Evolutionary conservation across 2,797 vertebrate genomes (phyloP).

Genomic region (Poeciliopsis paucimaculata): DNA sequence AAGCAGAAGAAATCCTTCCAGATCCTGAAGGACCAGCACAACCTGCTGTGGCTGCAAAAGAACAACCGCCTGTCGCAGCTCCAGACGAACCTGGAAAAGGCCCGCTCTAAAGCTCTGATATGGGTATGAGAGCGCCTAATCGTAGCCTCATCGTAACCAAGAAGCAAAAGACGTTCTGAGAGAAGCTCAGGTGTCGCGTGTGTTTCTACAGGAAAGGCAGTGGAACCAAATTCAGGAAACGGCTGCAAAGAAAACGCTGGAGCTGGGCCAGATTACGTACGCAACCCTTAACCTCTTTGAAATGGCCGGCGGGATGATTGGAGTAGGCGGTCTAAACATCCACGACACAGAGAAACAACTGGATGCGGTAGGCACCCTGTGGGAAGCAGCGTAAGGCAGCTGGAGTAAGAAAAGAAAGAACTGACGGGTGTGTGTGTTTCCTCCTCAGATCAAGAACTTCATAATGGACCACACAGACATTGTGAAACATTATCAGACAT

Average conservation of each 20-base stretch:
- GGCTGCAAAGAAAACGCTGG: slow-evolving; percentile 11
- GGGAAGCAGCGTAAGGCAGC: background rate
- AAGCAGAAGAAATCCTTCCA: slow-evolving; percentile 9
- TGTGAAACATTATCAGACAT: background rate
- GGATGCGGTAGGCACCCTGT: slow-evolving; percentile 6
- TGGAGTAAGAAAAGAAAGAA: background rate
- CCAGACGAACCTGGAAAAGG: slow-evolving; percentile 1
- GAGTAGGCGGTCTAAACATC: background rate
- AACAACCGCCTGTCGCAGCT: slow-evolving; percentile 17
- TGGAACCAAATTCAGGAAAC: slow-evolving; percentile 29
- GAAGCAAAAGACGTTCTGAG: background rate
- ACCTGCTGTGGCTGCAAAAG: slow-evolving; percentile 4
- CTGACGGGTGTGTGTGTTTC: background rate
- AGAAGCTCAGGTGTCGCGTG: background rate
- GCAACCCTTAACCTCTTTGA: slow-evolving; percentile 5
- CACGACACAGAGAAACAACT: slow-evolving; percentile 15
- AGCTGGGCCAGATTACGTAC: slow-evolving; percentile 9
- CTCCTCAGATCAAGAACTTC: slow-evolving; percentile 6
- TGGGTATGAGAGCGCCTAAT: slow-evolving; percentile 9
- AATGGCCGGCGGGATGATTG: background rate
- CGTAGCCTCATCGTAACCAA: background rate
- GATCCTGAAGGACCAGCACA: slow-evolving; percentile 11
- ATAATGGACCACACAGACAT: background rate
- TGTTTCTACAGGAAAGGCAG: slow-evolving; percentile 14
- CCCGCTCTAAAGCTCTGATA: background rate